Evolutionary conservation across 2,888 invertebrate species (phyloP), one percentile per base, ranked within the genome.

Genomic region (Leucoma salicis): DNA sequence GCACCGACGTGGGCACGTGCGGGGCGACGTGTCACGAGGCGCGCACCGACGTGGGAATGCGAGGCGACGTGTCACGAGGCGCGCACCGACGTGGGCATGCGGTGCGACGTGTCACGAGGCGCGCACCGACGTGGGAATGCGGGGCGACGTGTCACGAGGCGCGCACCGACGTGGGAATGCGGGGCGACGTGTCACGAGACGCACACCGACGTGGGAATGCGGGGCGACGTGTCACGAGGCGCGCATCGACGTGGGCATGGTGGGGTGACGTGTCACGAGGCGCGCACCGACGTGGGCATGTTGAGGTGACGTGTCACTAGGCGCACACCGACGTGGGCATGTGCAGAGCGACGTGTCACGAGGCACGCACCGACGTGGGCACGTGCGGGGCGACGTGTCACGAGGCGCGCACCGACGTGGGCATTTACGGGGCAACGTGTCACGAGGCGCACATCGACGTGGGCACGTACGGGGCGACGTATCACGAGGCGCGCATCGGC

Each of bases 201-300:
- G 28, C 1, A 18, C 21, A 37, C 24, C 11, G 25, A 31, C 12
- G 37, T 10, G 41, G 12, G 46, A n/a, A n/a, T n/a, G n/a, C n/a
- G n/a, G n/a, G n/a, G n/a, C n/a, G 34, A 33, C 12, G 8, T 46
- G 50, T 39, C 41, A 18, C 46, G 38, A 55, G 35, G 57, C 57
- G 34, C 54, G 42, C 58, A 64, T 62, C 62, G 66, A 77, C 51
- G 70, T 65, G 63, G 81, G 78, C 69, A 77, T 72, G 66, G 96
- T 96, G 58, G 96, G 89, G 31, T 21, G 41, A 49, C 16, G 35
- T 16, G 21, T n/a, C n/a, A n/a, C n/a, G 21, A 8, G 3, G 21
- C 21, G 21, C 4, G 39, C 42, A 31, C 40, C 39, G 28, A 42
- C 12, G 28, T 25, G 27, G 31, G 18, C 39, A 49, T 10, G 13